These are phyloP conservation scores for Ostrea edulis DNA, from an alignment of 1,140 invertebrate species.

Conservation along the genomic window DNA sequence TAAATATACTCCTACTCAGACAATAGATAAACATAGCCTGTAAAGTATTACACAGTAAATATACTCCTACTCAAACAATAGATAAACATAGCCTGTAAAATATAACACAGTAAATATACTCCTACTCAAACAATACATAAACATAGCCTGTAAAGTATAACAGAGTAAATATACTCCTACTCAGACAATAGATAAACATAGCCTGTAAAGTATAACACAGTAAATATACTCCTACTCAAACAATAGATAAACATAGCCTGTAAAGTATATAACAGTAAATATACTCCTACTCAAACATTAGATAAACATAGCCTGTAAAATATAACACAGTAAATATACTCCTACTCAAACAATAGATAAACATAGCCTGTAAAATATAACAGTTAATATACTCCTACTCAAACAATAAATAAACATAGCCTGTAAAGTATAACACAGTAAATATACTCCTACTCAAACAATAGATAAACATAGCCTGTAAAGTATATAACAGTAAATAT, in stretches of 20 bases:
- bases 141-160: constrained; percentile 84
- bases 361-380: constrained; percentile 84
- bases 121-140: constrained; percentile 96
- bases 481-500: background rate
- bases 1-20: constrained; percentile 95
- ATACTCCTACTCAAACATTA: constrained; percentile 96
- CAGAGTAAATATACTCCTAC: constrained; percentile 85
- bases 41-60: background rate
- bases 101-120: constrained; percentile 80
- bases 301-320: constrained; percentile 89
- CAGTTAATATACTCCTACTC: constrained; percentile 90
- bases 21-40: constrained; percentile 93
- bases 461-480: constrained; percentile 92
- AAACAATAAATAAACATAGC: constrained; percentile 96
- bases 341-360: constrained; percentile 96
- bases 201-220: constrained; percentile 72
- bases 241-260: constrained; percentile 93
- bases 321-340: constrained; percentile 80
- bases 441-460: constrained; percentile 96
- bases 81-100: constrained; percentile 89
- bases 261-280: background rate
- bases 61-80: constrained; percentile 96
- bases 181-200: constrained; percentile 98
- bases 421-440: constrained; percentile 64
- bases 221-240: constrained; percentile 95